Percentiles rank a stretch among this genome's conserved stretches.
phyloP scores from a whole-genome alignment of 2,888 invertebrate species.

The Bursaphelenchus okinawaensis region DNA sequence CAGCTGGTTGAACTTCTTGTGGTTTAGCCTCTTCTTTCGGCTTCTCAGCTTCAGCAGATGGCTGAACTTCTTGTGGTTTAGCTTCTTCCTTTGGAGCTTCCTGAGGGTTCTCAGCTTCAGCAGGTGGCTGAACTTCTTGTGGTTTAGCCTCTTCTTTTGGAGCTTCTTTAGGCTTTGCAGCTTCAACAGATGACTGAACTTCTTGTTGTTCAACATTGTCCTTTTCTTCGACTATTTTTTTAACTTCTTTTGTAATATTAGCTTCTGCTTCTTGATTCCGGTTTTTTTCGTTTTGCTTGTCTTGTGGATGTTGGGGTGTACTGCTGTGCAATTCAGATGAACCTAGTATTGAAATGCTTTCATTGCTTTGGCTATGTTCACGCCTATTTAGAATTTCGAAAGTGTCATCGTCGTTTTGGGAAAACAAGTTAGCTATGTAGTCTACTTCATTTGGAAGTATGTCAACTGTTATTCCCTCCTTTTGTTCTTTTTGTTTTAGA shows the following conservation, averaged over 20 bases:
- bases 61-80: too few species aligned
- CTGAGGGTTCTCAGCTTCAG: too few species aligned
- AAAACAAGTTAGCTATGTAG: not conserved
- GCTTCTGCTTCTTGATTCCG: not conserved
- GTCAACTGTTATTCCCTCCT: constrained; percentile 6
- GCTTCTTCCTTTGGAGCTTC: too few species aligned
- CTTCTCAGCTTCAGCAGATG: too few species aligned
- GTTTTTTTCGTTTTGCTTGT: not conserved
- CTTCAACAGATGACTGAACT: not conserved
- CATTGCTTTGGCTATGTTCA: not conserved
- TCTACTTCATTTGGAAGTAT: constrained; percentile 6
- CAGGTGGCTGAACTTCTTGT: too few species aligned
- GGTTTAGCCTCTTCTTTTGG: too few species aligned
- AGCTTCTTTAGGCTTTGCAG: too few species aligned
- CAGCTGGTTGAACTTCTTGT: too few species aligned
- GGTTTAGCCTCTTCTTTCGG: too few species aligned
- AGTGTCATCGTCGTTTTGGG: constrained; percentile 4
- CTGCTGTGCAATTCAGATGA: not conserved
- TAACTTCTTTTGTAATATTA: not conserved
- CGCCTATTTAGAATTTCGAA: constrained; percentile 10
- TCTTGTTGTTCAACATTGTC: not conserved
- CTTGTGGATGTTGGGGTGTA: not conserved
- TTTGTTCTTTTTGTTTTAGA: not conserved
- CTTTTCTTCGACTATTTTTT: not conserved
- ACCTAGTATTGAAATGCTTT: not conserved